phyloP scores from a whole-genome alignment of 2,797 vertebrate genomes.

The Craterocephalus amniculus region DNA sequence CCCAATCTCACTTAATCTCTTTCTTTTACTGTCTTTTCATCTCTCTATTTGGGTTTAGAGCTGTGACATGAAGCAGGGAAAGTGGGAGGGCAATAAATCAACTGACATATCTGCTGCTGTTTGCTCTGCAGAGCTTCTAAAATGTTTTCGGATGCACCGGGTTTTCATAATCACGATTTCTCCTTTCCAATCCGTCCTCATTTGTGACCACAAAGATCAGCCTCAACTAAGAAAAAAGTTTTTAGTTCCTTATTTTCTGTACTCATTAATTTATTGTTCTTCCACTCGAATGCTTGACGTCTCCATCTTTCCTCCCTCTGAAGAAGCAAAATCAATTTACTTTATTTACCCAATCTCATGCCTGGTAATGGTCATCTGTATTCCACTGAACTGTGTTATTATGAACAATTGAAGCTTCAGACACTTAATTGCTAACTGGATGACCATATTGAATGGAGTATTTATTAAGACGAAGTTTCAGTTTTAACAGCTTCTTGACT shows the following conservation, averaged over 20 bases:
- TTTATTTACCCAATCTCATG: conserved; percentile 35
- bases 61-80: conserved; percentile 62
- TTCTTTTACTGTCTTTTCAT: conserved; percentile 75
- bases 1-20: conserved; percentile 66
- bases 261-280: not conserved
- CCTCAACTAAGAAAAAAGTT: not conserved
- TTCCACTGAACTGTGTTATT: conserved; percentile 28
- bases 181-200: not conserved
- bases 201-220: conserved; percentile 6
- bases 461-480: conserved; percentile 51
- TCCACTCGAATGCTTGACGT: not conserved
- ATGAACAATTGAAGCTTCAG: conserved; percentile 38
- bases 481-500: conserved; percentile 30
- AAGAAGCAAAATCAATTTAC: conserved; percentile 25
- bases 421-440: conserved; percentile 29
- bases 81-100: conserved; percentile 64
- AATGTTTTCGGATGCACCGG: conserved; percentile 23
- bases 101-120: conserved; percentile 39
- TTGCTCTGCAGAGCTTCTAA: conserved; percentile 47
- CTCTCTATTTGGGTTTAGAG: conserved; percentile 52
- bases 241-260: not conserved
- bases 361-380: conserved; percentile 25
- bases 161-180: conserved; percentile 24
- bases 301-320: not conserved
- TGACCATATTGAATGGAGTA: conserved; percentile 29